Percentiles rank a stretch among this genome's conserved stretches.
phyloP scores from a whole-genome alignment of 30 jellyfish, hydroid and myxozoan genomes.

The Mastigias papua region DNA sequence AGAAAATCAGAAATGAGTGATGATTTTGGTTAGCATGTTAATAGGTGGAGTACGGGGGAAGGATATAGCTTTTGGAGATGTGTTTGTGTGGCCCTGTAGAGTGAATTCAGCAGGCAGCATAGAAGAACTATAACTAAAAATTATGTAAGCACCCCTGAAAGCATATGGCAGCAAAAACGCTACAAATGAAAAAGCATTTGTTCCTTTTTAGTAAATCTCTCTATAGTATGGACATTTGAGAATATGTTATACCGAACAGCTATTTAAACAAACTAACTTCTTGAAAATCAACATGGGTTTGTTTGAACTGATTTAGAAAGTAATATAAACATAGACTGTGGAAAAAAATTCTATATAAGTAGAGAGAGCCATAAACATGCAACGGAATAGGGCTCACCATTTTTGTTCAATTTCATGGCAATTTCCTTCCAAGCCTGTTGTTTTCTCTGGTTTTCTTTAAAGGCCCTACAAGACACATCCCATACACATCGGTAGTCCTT shows the following conservation, averaged over 20 bases:
- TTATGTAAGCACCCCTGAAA: not conserved
- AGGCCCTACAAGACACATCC: slow-evolving; percentile 52
- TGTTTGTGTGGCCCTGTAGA: not conserved
- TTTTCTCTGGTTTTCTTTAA: slow-evolving; percentile 44
- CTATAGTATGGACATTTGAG: not conserved
- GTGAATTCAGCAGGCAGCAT: not conserved
- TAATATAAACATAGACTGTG: not conserved
- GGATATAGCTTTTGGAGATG: not conserved
- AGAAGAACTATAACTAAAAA: not conserved
- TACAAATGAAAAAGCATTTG: not conserved
- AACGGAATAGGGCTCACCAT: slow-evolving; percentile 7
- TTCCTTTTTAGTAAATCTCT: not conserved
- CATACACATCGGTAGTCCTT: slow-evolving; percentile 48
- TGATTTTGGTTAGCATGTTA: not conserved
- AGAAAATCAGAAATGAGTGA: not conserved
- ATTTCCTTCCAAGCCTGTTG: slow-evolving; percentile 61
- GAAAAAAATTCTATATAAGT: not conserved
- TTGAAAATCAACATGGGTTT: not conserved
- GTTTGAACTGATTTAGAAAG: not conserved
- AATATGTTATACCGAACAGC: not conserved
- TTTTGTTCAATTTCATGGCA: slow-evolving; percentile 28
- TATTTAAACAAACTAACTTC: not conserved
- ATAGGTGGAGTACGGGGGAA: not conserved
- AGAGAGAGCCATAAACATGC: not conserved
- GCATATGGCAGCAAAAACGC: not conserved